Conservation (phyloP, 2,797 vertebrate species). For the Staurois parvus region DNA sequence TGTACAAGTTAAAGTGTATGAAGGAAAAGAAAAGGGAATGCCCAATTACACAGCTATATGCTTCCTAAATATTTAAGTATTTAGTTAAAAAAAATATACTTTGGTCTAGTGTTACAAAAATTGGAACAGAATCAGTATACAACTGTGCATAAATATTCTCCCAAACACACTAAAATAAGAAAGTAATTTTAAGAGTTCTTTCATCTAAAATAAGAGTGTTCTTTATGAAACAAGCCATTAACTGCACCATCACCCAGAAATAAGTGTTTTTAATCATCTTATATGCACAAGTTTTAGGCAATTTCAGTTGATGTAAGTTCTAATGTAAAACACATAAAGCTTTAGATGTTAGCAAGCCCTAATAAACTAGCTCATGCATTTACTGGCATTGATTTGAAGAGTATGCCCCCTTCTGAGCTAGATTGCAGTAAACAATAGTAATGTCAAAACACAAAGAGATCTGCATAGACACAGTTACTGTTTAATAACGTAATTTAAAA, state of each 20-base stretch:
- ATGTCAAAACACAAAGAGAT: conserved; percentile 14
- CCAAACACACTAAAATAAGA: not conserved
- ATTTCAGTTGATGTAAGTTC: not conserved
- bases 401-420: conserved; percentile 17
- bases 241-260: conserved; percentile 7
- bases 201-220: conserved; percentile 21
- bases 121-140: too few relatives aligned
- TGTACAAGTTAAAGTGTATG: too few relatives aligned
- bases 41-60: too few relatives aligned
- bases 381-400: conserved; percentile 26
- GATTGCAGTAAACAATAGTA: not conserved
- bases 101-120: too few relatives aligned
- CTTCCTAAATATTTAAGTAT: too few relatives aligned
- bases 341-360: conserved; percentile 16
- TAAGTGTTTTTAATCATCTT: conserved; percentile 27
- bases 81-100: too few relatives aligned
- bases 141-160: too few relatives aligned
- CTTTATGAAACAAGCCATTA: conserved; percentile 23
- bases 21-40: too few relatives aligned
- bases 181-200: not conserved
- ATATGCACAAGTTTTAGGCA: conserved; percentile 28
- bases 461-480: not conserved
- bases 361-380: not conserved
- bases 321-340: conserved; percentile 31
- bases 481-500: not conserved